Percentiles rank a stretch among this genome's conserved stretches.
Evolutionary conservation across 2,888 invertebrate genomes (phyloP).

Genomic region (Thecocarcelia acutangulata): DNA sequence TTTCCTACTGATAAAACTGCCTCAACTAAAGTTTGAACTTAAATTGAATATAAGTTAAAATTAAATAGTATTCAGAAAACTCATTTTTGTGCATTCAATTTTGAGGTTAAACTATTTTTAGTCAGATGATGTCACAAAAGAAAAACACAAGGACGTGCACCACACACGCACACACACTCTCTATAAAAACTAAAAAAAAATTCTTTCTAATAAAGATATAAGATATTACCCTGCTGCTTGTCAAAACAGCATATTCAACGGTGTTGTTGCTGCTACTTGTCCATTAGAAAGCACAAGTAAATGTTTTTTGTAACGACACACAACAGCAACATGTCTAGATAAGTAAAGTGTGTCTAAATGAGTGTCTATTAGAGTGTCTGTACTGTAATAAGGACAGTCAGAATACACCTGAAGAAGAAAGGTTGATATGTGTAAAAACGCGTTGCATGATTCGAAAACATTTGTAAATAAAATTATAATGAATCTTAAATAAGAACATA

Average conservation of each 20-base stretch:
- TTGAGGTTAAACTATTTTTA: conserved; percentile 21
- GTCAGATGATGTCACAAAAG: conserved; percentile 7
- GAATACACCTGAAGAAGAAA: too few relatives aligned
- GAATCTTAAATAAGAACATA: too few relatives aligned
- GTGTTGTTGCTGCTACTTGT: conserved; percentile 14
- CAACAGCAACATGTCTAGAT: not conserved
- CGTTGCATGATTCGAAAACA: too few relatives aligned
- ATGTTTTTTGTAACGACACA: not conserved
- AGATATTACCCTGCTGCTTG: not conserved
- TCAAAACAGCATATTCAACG: conserved; percentile 11
- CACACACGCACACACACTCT: not conserved
- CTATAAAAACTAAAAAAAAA: too few relatives aligned
- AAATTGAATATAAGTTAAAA: not conserved
- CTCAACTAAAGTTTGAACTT: conserved; percentile 8
- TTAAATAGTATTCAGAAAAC: conserved; percentile 5
- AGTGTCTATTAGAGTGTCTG: not conserved
- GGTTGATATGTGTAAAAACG: too few relatives aligned
- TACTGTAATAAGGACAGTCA: not conserved
- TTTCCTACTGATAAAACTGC: not conserved
- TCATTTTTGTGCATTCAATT: not conserved
- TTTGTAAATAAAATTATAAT: too few relatives aligned
- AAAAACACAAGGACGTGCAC: conserved; percentile 2
- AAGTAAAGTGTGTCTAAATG: too few relatives aligned
- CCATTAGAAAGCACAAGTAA: conserved; percentile 5
- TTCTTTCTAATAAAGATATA: not conserved